Conservation (phyloP, 2,888 invertebrate genomes). For the Cephus pygmeus region DNA sequence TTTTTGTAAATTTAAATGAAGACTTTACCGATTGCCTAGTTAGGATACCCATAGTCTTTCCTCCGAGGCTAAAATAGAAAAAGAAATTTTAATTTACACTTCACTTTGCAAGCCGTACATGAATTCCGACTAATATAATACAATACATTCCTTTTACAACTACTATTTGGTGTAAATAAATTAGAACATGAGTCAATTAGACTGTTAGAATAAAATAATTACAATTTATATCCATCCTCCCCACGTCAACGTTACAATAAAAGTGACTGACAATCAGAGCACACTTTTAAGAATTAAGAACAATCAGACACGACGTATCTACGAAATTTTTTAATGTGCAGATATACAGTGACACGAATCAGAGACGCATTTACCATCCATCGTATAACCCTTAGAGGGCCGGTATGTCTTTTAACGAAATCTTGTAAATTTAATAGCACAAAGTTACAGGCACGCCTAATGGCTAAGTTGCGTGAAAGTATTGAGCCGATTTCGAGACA, state of each 20-base stretch:
- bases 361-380: background rate
- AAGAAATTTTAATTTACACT: slow-evolving; percentile 20
- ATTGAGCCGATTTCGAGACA: too few relatives aligned
- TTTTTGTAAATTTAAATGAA: slow-evolving; percentile 27
- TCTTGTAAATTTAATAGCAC: too few relatives aligned
- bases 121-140: background rate
- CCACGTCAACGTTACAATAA: background rate
- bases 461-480: too few relatives aligned
- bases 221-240: background rate
- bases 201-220: background rate
- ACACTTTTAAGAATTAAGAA: background rate
- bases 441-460: too few relatives aligned
- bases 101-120: background rate
- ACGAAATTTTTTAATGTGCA: background rate
- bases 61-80: slow-evolving; percentile 43
- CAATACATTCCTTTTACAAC: background rate
- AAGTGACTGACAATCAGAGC: background rate
- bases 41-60: slow-evolving; percentile 35
- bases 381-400: too few relatives aligned
- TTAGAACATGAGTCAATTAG: background rate
- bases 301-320: background rate
- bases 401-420: too few relatives aligned
- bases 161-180: background rate
- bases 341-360: background rate
- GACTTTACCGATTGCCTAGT: slow-evolving; percentile 23